Evolutionary conservation across 2,113 vertebrate genomes (phyloP).

Genomic region (Candoia aspera): DNA sequence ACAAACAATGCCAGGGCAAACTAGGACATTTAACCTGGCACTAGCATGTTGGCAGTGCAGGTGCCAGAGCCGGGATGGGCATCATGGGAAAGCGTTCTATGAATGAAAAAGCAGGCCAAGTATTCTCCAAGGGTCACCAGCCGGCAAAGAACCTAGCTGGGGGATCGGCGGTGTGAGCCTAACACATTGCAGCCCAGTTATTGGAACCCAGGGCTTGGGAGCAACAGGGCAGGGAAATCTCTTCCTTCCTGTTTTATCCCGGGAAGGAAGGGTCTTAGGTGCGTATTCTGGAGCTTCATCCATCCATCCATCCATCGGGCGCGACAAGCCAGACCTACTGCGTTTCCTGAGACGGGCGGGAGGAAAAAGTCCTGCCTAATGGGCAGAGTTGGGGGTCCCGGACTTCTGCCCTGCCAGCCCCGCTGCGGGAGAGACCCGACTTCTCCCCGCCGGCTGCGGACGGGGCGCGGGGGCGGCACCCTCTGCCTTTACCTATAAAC

Average conservation of each 20-base stretch:
- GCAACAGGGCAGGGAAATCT: background rate
- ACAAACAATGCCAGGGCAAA: too few relatives aligned
- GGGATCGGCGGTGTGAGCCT: background rate
- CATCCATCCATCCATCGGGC: background rate
- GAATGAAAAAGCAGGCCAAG: too few relatives aligned
- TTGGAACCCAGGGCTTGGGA: background rate
- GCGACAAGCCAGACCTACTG: background rate
- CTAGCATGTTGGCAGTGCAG: too few relatives aligned
- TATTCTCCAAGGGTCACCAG: too few relatives aligned
- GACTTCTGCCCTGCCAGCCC: too few relatives aligned
- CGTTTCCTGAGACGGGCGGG: background rate
- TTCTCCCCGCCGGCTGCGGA: background rate
- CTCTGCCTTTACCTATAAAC: background rate
- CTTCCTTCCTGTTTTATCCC: background rate
- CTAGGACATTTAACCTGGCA: too few relatives aligned
- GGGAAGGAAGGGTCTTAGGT: background rate
- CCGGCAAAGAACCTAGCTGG: background rate
- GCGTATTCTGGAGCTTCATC: background rate
- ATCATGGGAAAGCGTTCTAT: too few relatives aligned
- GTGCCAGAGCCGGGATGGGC: too few relatives aligned
- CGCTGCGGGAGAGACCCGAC: background rate
- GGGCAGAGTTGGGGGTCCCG: background rate
- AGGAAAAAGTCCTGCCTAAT: background rate
- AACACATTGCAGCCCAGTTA: background rate
- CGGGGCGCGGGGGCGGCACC: background rate